Evolutionary conservation across 23 tunicate genomes (phyloP).

Genomic region (Oikopleura albicans): DNA sequence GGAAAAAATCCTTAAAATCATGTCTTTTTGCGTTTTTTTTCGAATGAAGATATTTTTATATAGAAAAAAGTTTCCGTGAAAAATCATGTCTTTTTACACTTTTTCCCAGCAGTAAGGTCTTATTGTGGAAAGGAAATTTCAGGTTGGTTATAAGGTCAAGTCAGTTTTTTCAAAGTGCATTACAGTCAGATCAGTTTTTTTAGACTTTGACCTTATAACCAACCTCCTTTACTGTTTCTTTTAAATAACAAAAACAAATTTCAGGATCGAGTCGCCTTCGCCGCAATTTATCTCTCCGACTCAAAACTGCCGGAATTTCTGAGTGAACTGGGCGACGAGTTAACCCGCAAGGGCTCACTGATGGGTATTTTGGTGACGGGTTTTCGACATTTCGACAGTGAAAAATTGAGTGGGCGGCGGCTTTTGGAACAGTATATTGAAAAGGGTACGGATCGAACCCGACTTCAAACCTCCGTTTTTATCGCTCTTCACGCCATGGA

Average conservation of each 20-base stretch:
- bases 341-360: neutral
- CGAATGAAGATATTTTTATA: too few relatives aligned
- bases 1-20: too few relatives aligned
- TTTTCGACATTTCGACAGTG: neutral
- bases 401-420: neutral
- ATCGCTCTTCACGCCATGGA: neutral
- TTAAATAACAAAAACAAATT: neutral
- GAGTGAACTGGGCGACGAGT: neutral
- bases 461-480: neutral
- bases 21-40: too few relatives aligned
- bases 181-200: too few relatives aligned
- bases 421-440: neutral
- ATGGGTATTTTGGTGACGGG: neutral
- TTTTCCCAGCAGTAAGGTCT: too few relatives aligned
- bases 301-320: neutral
- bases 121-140: too few relatives aligned
- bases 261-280: conserved; percentile 4
- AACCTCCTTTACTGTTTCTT: too few relatives aligned
- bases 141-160: too few relatives aligned
- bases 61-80: too few relatives aligned
- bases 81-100: too few relatives aligned
- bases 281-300: conserved; percentile 8
- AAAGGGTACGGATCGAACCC: neutral
- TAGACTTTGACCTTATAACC: too few relatives aligned
- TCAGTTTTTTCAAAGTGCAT: too few relatives aligned